These are phyloP conservation scores for Papilio helenus DNA, from an alignment of 1,140 invertebrate species.

Conservation along the genomic window DNA sequence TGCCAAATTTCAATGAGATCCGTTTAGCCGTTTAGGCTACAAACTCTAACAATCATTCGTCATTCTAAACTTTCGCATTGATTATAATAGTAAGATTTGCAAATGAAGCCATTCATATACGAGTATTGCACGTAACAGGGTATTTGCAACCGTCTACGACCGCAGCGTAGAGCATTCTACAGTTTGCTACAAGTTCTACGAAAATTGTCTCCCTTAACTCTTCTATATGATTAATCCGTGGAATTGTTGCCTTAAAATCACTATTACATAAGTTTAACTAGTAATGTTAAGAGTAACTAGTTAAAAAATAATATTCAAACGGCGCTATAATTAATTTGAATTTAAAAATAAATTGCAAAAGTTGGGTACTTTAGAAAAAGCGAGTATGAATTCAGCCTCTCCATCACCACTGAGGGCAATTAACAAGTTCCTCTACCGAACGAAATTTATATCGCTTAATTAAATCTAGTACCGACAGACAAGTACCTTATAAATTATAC, in stretches of 20 bases:
- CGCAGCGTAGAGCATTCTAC: not conserved
- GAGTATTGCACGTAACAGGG: not conserved
- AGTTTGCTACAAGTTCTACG: not conserved
- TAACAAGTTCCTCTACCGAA: slow-evolving; percentile 31
- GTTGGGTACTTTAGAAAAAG: slow-evolving; percentile 21
- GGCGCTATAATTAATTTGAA: not conserved
- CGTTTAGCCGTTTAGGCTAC: no score
- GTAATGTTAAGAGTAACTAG: not conserved
- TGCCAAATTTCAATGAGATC: no score
- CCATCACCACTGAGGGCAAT: slow-evolving; percentile 23
- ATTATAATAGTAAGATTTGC: no score
- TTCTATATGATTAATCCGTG: not conserved
- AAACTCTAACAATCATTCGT: no score
- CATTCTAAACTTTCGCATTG: no score
- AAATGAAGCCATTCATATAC: not conserved
- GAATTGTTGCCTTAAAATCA: not conserved
- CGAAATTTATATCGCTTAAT: slow-evolving; percentile 33
- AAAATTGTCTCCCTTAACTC: not conserved
- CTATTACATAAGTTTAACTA: no score
- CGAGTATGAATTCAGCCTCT: slow-evolving; percentile 9
- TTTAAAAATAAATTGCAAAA: slow-evolving; percentile 8
- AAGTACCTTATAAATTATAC: slow-evolving; percentile 15
- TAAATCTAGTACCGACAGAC: slow-evolving; percentile 22
- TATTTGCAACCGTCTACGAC: not conserved
- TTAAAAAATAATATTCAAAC: not conserved